Base-by-base conservation (phyloP, 2,797 vertebrate species). In the Enteromius radiatus region DNA sequence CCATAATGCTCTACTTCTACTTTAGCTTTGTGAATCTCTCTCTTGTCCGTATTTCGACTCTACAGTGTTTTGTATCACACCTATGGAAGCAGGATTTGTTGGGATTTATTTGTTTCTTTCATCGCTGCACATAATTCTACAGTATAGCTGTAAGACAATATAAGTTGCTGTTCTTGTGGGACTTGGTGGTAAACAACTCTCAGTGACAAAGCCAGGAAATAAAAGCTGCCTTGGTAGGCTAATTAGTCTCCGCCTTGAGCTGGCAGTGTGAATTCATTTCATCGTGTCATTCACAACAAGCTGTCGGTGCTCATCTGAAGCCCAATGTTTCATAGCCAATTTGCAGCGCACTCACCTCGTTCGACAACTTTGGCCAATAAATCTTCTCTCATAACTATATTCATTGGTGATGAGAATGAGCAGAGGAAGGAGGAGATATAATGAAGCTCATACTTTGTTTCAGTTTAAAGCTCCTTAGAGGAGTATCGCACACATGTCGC, bases 371-470 rank as follows among this genome's bases (percentile, higher is more conserved):
- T 91, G 86, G 85, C 91, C 90, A 84, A 89, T 94, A 93, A 94
- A 94, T 94, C 91, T 92, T 87, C 61, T 85, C 90, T 92, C 91
- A 93, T 94, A 94, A 93, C 91, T 91, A 94, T 94, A 93, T 94
- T 94, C 93, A 94, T 91, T 92, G 90, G 41, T 91, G 88, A 87
- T 86, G 91, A 91, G 91, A 89, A 89, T 89, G 89, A 86, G 89
- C 89, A 86, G 87, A 85, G 86, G 84, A 84, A 89, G 90, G 83
- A 77, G 86, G 67, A 81, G 41, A 82, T 84, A 89, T 93, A 92
- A 93, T 92, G 87, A 93, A 93, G 88, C 87, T 82, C 85, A 33
- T 85, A 86, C 89, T 89, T 91, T 89, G 82, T 81, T 8, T 31
- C 86, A 86, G 78, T 90, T 87, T 91, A 92, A 83, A 90, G 86